These are phyloP conservation scores for Edolisoma coerulescens DNA, from an alignment of 2,113 vertebrate genomes.

Conservation along the genomic window DNA sequence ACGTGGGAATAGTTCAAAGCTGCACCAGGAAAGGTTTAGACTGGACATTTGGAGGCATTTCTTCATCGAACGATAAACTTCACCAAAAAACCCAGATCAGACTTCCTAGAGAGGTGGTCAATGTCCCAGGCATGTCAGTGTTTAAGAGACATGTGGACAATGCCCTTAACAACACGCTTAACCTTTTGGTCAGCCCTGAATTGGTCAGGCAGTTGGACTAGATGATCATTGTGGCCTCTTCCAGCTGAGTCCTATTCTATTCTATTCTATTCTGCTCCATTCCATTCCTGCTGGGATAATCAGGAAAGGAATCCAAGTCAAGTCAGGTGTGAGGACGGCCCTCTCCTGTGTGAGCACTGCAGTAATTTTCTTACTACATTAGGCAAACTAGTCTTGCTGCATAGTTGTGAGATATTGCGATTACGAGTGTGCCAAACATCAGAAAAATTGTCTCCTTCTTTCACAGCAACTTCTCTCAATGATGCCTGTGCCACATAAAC, in stretches of 20 bases:
- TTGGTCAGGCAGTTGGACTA: not conserved
- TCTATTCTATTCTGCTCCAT: not conserved
- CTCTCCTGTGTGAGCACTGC: not conserved
- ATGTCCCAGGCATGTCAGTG: not conserved
- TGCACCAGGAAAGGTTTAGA: not conserved
- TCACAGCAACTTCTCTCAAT: not conserved
- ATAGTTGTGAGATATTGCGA: not conserved
- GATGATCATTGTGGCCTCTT: not conserved
- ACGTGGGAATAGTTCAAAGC: not conserved
- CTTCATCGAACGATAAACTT: not conserved
- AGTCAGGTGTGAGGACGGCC: not conserved
- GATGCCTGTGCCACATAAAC: not conserved
- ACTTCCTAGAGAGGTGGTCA: not conserved
- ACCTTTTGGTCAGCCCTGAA: not conserved
- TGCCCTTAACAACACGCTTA: not conserved
- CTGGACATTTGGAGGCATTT: not conserved
- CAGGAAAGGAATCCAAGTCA: not conserved
- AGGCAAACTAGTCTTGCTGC: not conserved
- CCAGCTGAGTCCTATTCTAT: not conserved
- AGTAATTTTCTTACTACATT: not conserved
- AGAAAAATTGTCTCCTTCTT: not conserved
- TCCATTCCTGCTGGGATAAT: not conserved
- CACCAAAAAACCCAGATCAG: not conserved
- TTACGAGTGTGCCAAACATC: not conserved
- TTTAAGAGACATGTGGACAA: not conserved